Conservation (phyloP, 2,888 invertebrate genomes). For the Pachymerium ferrugineum region DNA sequence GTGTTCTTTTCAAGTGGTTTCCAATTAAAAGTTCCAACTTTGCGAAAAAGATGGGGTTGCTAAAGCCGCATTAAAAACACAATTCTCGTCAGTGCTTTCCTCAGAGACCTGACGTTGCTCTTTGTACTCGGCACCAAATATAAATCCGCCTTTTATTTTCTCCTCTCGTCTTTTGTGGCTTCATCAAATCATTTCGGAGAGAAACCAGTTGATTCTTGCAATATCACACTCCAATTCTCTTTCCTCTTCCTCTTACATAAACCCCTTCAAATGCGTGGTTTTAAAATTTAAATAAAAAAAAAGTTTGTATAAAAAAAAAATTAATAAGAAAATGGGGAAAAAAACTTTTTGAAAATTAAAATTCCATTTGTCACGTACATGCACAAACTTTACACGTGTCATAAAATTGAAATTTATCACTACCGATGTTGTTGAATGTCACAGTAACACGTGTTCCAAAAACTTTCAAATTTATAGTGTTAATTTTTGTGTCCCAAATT, state of each 20-base stretch:
- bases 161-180: constrained; percentile 16
- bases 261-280: background rate
- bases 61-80: constrained; percentile 27
- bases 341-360: background rate
- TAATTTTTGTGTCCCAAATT: constrained; percentile 23
- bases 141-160: constrained; percentile 19
- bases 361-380: no score
- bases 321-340: background rate
- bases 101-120: constrained; percentile 7
- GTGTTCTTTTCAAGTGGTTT: constrained; percentile 12
- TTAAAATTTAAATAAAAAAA: background rate
- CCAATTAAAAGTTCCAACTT: background rate
- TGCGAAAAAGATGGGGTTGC: background rate
- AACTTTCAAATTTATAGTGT: constrained; percentile 15
- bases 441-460: background rate
- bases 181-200: constrained; percentile 11
- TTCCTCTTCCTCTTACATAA: background rate
- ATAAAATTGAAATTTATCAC: background rate
- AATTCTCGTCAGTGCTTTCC: constrained; percentile 7
- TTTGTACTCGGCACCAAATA: constrained; percentile 14
- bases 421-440: constrained; percentile 3
- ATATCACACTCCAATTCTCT: background rate
- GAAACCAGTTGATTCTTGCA: constrained; percentile 15
- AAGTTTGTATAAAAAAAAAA: background rate
- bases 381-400: background rate